Evolutionary conservation across 2,113 vertebrate species (phyloP), one percentile per base, ranked within the genome.

Genomic region (Ophthalmolycus amberensis): DNA sequence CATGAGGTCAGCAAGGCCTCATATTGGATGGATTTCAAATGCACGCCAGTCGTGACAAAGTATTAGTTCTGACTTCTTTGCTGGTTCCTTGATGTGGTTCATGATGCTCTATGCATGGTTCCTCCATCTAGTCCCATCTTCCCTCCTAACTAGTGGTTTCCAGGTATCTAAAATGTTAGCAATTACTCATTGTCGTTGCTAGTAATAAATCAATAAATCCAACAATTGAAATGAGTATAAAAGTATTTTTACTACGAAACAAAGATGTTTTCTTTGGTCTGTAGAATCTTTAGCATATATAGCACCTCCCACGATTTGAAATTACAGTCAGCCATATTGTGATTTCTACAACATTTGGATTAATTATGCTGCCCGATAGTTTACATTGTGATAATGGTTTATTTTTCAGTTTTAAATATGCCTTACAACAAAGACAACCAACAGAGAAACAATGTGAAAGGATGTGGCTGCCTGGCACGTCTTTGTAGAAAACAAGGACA

Each of bases 21-120:
- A 10, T 52, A 76, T 69, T 77, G 67, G 59, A 74, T 64, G 59
- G 52, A 77, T 84, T 77, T 62, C n/a, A 68, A 82, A 85, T 71
- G 14, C 60, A 79, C 50, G 42, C 25, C 25, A 63, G 40, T 64
- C 68, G 48, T 37, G n/a, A 69, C 60, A 2, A 60, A 63, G 44
- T 11, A 65, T 73, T 58, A 20, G 60, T 25, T 75, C 34, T 12
- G 25, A 18, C 40, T 16, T 37, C 2, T 76, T 20, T 60, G 60
- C 27, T 79, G 27, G 32, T 71, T 71, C 50, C 18, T 20, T 2
- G n/a, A 25, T 63, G 16, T 58, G 20, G 32, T 62, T 46, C 66
- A 38, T 75, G 18, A 9, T 6, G 7, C 16, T 42, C 15, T 11
- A 10, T 9, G n/a, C 32, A 37, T n/a, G n/a, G 38, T 42, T 34